phyloP scores from a whole-genome alignment of 2,113 vertebrate genomes.

The Hemiprocne comata region DNA sequence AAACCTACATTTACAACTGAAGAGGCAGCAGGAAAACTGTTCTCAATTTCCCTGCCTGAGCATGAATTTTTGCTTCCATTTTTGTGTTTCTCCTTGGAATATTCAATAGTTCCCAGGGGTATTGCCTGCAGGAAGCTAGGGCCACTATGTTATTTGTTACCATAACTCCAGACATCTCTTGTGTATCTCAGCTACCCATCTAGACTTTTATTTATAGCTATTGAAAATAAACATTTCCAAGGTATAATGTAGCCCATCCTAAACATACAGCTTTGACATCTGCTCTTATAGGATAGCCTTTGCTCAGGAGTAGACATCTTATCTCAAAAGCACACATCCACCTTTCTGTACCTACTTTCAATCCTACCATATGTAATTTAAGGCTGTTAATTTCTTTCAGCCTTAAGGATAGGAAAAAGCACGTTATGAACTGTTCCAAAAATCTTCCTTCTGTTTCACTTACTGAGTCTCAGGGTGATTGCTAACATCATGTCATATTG shows the following conservation, averaged over 20 bases:
- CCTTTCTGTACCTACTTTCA: neutral
- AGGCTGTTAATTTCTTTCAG: neutral
- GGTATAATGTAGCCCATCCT: neutral
- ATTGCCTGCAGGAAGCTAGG: neutral
- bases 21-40: neutral
- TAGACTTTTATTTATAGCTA: neutral
- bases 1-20: neutral
- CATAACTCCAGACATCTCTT: neutral
- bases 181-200: fast-evolving
- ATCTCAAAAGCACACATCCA: neutral
- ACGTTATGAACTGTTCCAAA: neutral
- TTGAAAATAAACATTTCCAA: neutral
- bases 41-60: neutral
- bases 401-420: neutral
- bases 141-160: neutral
- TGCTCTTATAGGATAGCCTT: neutral
- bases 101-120: neutral
- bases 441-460: neutral
- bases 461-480: neutral
- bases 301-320: neutral
- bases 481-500: neutral
- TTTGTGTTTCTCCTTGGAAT: neutral
- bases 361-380: neutral
- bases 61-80: neutral
- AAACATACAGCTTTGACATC: neutral